phyloP scores from a whole-genome alignment of 1,140 invertebrate genomes.

The Aphelenchoides besseyi region DNA sequence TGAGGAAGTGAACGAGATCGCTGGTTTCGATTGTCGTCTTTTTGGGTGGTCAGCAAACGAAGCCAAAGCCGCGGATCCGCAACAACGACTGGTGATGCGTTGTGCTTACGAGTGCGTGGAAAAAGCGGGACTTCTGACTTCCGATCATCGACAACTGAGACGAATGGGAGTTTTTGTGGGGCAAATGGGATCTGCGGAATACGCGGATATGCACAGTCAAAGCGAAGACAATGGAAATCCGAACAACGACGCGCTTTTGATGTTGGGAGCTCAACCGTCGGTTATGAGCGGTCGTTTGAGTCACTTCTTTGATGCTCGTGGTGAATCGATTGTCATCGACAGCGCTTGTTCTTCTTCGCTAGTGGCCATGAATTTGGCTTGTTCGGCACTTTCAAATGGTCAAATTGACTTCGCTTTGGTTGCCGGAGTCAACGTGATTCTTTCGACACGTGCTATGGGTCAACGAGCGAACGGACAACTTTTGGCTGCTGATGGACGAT shows the following conservation, averaged over 20 bases:
- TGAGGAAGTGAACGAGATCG: slow-evolving; percentile 82
- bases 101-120: slow-evolving; percentile 63
- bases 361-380: slow-evolving; percentile 70
- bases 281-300: slow-evolving; percentile 39
- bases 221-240: slow-evolving; percentile 29
- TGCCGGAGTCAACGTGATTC: slow-evolving; percentile 77
- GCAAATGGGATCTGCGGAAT: slow-evolving; percentile 37
- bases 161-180: slow-evolving; percentile 38
- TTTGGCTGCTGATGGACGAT: slow-evolving; percentile 80
- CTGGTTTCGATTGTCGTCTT: slow-evolving; percentile 68
- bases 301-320: slow-evolving; percentile 60
- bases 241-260: slow-evolving; percentile 15
- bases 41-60: slow-evolving; percentile 67
- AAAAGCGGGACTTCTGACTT: slow-evolving; percentile 44
- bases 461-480: slow-evolving; percentile 85
- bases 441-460: slow-evolving; percentile 79
- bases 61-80: slow-evolving; percentile 67
- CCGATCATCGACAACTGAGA: slow-evolving; percentile 2
- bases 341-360: slow-evolving; percentile 90
- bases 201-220: slow-evolving; percentile 10
- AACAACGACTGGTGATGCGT: slow-evolving; percentile 66
- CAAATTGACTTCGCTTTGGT: slow-evolving; percentile 85
- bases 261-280: slow-evolving; percentile 23
- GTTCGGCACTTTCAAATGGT: slow-evolving; percentile 66
- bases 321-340: slow-evolving; percentile 84